phyloP scores from a whole-genome alignment of 2,797 vertebrate genomes.

The Squalus acanthias region DNA sequence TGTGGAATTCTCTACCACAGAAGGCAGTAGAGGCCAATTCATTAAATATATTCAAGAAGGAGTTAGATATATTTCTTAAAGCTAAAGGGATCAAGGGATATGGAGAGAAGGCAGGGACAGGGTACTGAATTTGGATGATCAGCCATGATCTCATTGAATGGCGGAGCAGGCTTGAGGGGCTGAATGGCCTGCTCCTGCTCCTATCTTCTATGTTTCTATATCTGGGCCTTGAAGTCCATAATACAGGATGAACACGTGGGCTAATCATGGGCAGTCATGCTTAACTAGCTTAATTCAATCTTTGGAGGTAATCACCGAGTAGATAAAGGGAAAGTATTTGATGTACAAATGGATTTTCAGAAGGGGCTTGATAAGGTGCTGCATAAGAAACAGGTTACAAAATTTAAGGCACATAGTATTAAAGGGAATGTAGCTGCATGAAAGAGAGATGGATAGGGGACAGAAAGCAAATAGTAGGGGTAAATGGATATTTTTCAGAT shows the following conservation, averaged over 20 bases:
- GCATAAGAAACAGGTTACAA: neutral
- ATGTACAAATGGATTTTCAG: neutral
- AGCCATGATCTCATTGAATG: no score
- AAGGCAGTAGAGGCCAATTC: no score
- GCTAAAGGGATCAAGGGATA: no score
- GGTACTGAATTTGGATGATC: no score
- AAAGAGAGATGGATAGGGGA: neutral
- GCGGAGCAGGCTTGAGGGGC: no score
- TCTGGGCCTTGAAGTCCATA: neutral
- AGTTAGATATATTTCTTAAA: no score
- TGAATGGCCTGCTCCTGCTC: no score
- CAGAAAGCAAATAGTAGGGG: neutral
- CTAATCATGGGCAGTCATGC: neutral
- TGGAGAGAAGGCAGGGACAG: no score
- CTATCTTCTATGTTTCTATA: neutral
- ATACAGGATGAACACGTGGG: no score
- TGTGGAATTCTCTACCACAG: no score
- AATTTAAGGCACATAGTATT: neutral
- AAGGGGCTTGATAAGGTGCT: neutral
- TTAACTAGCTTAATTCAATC: neutral
- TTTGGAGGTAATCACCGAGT: neutral
- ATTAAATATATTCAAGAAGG: no score
- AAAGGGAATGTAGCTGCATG: neutral
- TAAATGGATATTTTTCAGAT: neutral
- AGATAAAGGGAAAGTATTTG: neutral